phyloP scores from a whole-genome alignment of 2,888 invertebrate genomes.

The Trachelus stipa region DNA sequence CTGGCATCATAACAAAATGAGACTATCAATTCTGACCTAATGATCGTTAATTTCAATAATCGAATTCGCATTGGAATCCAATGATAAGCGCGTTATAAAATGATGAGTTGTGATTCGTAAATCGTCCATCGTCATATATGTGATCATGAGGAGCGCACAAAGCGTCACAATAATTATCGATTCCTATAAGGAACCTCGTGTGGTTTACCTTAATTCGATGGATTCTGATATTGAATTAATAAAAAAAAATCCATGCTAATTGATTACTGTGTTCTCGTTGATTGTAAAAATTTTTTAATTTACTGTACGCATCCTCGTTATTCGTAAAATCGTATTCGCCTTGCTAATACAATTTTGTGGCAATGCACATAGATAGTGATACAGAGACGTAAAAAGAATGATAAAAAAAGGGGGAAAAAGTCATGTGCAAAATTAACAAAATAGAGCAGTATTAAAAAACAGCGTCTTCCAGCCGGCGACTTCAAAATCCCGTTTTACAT shows the following conservation, averaged over 20 bases:
- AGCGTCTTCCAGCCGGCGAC: conserved; percentile 25
- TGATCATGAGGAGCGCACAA: not conserved
- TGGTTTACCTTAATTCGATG: not conserved
- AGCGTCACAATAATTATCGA: not conserved
- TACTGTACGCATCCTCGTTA: not conserved
- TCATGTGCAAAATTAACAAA: not conserved
- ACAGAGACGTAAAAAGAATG: not conserved
- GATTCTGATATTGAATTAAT: not conserved
- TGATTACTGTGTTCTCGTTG: not conserved
- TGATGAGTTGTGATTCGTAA: not conserved
- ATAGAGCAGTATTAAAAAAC: conserved; percentile 16
- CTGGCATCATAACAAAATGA: not conserved
- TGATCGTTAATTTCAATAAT: not conserved
- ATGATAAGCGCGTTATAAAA: not conserved
- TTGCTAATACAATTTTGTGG: not conserved
- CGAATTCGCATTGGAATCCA: not conserved
- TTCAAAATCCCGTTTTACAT: conserved; percentile 10
- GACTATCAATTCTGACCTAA: not conserved
- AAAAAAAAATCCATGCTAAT: not conserved
- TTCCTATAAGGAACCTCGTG: not conserved
- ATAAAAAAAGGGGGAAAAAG: not conserved
- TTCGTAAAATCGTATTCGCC: not conserved
- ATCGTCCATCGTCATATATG: not conserved
- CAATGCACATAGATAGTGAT: not conserved
- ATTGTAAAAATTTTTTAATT: not conserved